Evolutionary conservation across 2,113 vertebrate genomes (phyloP), one percentile per base, ranked within the genome.

Genomic region (Atrichornis clamosus): DNA sequence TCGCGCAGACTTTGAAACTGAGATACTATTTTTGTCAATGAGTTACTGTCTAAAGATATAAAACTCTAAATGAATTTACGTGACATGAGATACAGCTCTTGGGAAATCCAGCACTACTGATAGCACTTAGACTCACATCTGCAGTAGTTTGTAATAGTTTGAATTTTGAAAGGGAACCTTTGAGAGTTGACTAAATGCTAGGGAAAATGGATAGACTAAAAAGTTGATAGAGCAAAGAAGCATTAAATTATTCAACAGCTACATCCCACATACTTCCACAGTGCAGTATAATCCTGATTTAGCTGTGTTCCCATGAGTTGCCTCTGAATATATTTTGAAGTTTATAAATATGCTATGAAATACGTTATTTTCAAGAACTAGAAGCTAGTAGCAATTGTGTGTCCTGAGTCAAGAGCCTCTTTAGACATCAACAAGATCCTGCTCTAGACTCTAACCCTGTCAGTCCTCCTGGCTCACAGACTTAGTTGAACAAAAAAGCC

Each of bases 241-340:
- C 52, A 59, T 72, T 70, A 89, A 90, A 91, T 82, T 89, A 95
- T 90, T 93, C 73, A 92, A 46, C 56, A 78, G 69, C 68, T 87
- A 91, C 65, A 72, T 93, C 72, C 79, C 81, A 92, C 52, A 39
- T 58, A 50, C 33, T 89, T 89, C 60, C 41, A 93, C 73, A 82
- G 56, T 0, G 3, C 77, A 78, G 46, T 27, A 78, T 70, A 91
- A 87, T 78, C 68, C 69, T 55, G 39, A 89, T 78, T 93, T 94
- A 91, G 56, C n/a, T 78, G 19, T 68, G 62, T 63, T 96, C 84
- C 74, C 74, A 72, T 4, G 52, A 37, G 42, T 32, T 93, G 44
- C 60, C 53, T 92, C 47, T 69, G 44, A 86, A 72, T 69, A 62
- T 59, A 74, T 77, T 76, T 50, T 67, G 50, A 84, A 30, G 18